Conservation (phyloP, 2,888 invertebrate species). For the Ernsta delagoae region DNA sequence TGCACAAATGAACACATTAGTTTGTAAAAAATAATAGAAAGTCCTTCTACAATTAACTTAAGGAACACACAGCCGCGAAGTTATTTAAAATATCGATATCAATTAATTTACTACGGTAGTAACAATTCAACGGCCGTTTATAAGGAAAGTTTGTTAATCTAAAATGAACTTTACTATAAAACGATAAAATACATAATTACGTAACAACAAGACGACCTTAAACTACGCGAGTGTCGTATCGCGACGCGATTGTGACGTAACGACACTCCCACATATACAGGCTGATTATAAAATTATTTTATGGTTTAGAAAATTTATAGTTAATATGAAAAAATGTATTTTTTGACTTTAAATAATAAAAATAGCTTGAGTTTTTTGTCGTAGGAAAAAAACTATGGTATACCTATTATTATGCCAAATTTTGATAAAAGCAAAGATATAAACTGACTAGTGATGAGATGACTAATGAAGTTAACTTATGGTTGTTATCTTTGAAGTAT, state of each 20-base stretch:
- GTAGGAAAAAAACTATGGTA: too few species aligned
- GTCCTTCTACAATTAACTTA: conserved; percentile 10
- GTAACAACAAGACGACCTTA: too few species aligned
- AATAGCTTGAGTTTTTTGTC: too few species aligned
- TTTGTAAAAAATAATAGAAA: conserved; percentile 8
- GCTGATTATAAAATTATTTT: conserved; percentile 29
- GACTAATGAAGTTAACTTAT: too few species aligned
- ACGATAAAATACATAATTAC: conserved; percentile 6
- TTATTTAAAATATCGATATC: conserved; percentile 30
- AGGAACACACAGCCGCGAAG: conserved; percentile 11
- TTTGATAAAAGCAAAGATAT: too few species aligned
- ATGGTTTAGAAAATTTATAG: too few species aligned
- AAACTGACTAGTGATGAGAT: too few species aligned
- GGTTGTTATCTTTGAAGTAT: too few species aligned
- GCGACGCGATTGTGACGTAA: conserved; percentile 31
- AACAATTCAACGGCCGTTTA: conserved; percentile 5
- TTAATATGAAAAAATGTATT: too few species aligned
- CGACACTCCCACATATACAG: conserved; percentile 32
- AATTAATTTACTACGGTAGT: conserved; percentile 25
- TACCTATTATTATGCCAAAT: too few species aligned
- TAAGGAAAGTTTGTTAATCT: not conserved
- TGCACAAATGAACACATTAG: too few species aligned
- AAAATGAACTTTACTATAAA: conserved; percentile 3
- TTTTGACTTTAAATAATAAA: too few species aligned
- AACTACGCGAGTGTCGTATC: conserved; percentile 26